Evolutionary conservation across 64 coral and sea anemone genomes (phyloP), one percentile per base, ranked within the genome.

Genomic region (Montipora capricornis): DNA sequence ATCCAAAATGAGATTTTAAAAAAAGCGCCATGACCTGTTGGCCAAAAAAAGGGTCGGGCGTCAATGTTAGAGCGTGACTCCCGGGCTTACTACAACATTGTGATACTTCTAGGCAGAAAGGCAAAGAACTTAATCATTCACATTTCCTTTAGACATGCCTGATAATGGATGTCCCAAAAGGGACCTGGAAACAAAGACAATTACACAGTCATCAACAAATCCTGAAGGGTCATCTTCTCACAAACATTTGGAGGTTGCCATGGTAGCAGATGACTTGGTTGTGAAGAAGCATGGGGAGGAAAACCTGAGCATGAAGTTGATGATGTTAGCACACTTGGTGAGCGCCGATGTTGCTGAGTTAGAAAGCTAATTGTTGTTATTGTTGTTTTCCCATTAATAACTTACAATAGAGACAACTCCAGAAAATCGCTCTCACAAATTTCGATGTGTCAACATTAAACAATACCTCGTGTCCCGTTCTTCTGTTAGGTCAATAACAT

Each of bases 301-400:
- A 76, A 51, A 90, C 19, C 47, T 86, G 14, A 44, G 24, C 11
- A 92, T 47, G 37, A 58, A 73, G 44, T 50, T 93, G 16, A 13
- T 88, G 7, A 93, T 88, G 62, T 51, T 93, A n/a, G 83, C 48
- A 58, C 92, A 93, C 52, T 20, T 93, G 76, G 92, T 93, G 87
- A 80, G 60, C 19, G 20, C 11, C 47, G 17, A 16, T 5, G 47
- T 14, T 79, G 53, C 11, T 8, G 5, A 57, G 6, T 57, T 8
- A 11, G 3, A 57, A 57, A 57, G 37, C 1, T 57, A 57, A 57
- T 6, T 57, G 53, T 11, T 8, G 6, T 57, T 57, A 1, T 16
- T 64, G 61, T 15, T 55, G 5, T 55, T 7, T 7, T 7, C 52
- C 10, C 52, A 10, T 10, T 55, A 55, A 55, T 55, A 10, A 55